Evolutionary conservation across 2,888 invertebrate genomes (phyloP).

Genomic region (Rhorus exstirpatorius): DNA sequence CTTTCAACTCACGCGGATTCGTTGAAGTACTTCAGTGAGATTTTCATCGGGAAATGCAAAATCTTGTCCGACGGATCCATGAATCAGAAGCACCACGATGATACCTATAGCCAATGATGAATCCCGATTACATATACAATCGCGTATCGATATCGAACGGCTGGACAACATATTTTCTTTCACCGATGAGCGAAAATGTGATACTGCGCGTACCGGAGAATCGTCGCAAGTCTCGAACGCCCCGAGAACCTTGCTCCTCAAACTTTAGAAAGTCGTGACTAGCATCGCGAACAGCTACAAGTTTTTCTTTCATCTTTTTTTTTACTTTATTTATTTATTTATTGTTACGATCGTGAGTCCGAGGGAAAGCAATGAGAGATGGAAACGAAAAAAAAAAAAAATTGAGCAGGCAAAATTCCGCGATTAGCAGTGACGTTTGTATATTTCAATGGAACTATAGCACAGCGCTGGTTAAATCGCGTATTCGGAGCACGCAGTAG

Average conservation of each 20-base stretch:
- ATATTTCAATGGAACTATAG: not conserved
- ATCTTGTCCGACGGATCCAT: constrained; percentile 61
- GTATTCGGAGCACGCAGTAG: not conserved
- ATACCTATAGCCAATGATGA: constrained; percentile 29
- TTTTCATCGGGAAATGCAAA: constrained; percentile 60
- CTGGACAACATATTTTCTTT: constrained; percentile 39
- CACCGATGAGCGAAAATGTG: constrained; percentile 22
- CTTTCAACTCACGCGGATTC: constrained; percentile 40
- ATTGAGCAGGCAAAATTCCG: not conserved
- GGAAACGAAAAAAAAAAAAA: not conserved
- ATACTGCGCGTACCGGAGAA: constrained; percentile 50
- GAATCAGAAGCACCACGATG: constrained; percentile 33
- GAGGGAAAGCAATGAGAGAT: not conserved
- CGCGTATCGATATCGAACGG: constrained; percentile 8
- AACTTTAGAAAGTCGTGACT: constrained; percentile 69
- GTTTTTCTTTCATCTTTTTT: not conserved
- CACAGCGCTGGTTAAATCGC: no score
- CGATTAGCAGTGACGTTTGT: not conserved
- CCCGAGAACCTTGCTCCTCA: constrained; percentile 42
- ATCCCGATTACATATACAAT: constrained; percentile 3
- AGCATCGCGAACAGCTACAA: constrained; percentile 32
- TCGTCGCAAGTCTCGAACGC: not conserved
- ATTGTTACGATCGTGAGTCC: not conserved
- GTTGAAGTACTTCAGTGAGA: not conserved
- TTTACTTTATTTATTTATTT: not conserved